phyloP scores from a whole-genome alignment of 2,797 vertebrate species.

The Corythornis leucogaster region DNA sequence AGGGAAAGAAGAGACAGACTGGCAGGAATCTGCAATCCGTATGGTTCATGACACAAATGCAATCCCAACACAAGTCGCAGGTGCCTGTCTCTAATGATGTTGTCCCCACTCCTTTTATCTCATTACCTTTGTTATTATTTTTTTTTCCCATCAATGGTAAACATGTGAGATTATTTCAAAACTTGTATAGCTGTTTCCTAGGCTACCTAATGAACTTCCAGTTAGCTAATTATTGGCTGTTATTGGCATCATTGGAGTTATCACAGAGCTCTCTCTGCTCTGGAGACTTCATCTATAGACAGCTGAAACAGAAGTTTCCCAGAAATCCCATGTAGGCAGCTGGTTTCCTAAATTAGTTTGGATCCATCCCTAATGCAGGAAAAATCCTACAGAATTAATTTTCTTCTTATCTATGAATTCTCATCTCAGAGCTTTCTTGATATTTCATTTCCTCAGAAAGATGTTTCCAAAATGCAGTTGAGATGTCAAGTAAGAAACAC shows the following conservation, averaged over 20 bases:
- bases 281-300: background rate
- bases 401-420: background rate
- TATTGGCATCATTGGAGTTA: background rate
- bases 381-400: background rate
- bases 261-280: background rate
- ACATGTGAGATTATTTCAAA: background rate
- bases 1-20: background rate
- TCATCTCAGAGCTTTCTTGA: background rate
- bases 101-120: background rate
- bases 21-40: background rate
- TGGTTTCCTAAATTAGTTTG: background rate
- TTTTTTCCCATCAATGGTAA: background rate
- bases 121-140: background rate
- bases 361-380: background rate
- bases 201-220: background rate
- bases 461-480: background rate
- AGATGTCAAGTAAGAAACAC: background rate
- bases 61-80: background rate
- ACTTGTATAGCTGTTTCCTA: background rate
- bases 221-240: background rate
- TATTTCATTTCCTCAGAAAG: background rate
- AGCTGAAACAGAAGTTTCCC: background rate
- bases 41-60: conserved; percentile 24
- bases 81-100: background rate
- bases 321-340: background rate